A percentile compares a stretch with the other conserved stretches of the same genome.
These are phyloP conservation scores for Serinus canaria DNA, from an alignment of 2,113 vertebrate species.

Conservation along the genomic window DNA sequence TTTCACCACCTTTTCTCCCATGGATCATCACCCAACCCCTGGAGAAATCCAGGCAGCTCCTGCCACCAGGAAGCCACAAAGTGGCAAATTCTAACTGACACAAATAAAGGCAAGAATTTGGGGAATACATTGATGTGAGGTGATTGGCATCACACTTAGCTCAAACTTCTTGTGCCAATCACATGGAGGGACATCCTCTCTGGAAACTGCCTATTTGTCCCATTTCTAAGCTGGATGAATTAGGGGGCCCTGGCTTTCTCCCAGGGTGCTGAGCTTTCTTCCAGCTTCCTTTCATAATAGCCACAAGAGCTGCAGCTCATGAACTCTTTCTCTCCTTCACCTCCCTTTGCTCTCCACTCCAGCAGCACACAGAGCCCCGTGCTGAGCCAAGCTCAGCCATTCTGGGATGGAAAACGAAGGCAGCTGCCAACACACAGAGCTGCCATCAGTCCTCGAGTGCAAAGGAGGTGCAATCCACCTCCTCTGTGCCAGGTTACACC, in stretches of 20 bases:
- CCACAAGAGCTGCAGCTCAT: background rate
- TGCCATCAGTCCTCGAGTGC: background rate
- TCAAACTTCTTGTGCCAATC: background rate
- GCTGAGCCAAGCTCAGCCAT: background rate
- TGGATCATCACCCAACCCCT: background rate
- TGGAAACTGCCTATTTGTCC: background rate
- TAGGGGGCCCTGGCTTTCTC: background rate
- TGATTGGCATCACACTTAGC: background rate
- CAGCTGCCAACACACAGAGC: constrained; percentile 9
- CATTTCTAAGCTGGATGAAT: background rate
- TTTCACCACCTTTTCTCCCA: background rate
- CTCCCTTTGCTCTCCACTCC: background rate
- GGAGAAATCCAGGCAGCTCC: background rate
- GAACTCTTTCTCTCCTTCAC: background rate
- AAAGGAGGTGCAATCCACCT: constrained; percentile 45
- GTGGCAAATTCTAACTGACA: background rate
- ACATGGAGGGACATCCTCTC: background rate
- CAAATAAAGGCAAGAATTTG: background rate
- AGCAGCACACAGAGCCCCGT: accelerated
- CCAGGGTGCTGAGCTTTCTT: background rate
- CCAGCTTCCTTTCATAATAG: background rate
- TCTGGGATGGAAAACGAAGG: background rate
- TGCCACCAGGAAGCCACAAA: background rate
- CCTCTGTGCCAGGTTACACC: constrained; percentile 49
- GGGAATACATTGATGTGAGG: background rate